A percentile compares a stretch with the other conserved stretches of the same genome.
Evolutionary conservation across 2,797 vertebrate genomes (phyloP).

Genomic region (Sebastes glaucus): DNA sequence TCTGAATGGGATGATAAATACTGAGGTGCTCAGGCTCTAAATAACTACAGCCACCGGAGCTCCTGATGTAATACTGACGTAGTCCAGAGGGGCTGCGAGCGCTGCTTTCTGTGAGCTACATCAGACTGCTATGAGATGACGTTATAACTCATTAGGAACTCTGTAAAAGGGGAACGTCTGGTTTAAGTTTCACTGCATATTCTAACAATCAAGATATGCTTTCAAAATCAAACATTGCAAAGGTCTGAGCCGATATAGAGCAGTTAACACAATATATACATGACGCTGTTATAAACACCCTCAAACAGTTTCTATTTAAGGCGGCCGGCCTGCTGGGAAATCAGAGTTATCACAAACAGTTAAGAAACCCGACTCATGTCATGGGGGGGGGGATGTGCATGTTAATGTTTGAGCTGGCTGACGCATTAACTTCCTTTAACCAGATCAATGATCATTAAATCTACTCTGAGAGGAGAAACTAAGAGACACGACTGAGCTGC

Average conservation of each 20-base stretch:
- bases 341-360: slow-evolving; percentile 56
- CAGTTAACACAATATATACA: slow-evolving; percentile 72
- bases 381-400: too few species aligned
- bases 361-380: slow-evolving; percentile 37
- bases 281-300: slow-evolving; percentile 66
- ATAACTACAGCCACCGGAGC: not conserved
- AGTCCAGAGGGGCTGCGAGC: slow-evolving; percentile 26
- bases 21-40: slow-evolving; percentile 33
- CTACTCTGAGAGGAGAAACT: not conserved
- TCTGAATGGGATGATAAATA: slow-evolving; percentile 32
- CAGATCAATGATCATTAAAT: not conserved
- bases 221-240: slow-evolving; percentile 54
- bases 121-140: slow-evolving; percentile 39
- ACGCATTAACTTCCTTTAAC: not conserved
- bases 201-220: slow-evolving; percentile 43
- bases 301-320: slow-evolving; percentile 65
- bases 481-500: slow-evolving; percentile 16
- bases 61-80: slow-evolving; percentile 20
- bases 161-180: slow-evolving; percentile 23
- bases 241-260: slow-evolving; percentile 61
- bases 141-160: slow-evolving; percentile 28
- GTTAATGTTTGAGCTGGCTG: too few species aligned
- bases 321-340: slow-evolving; percentile 57
- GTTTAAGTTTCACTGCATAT: slow-evolving; percentile 37
- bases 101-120: slow-evolving; percentile 30